Conservation (phyloP, 2,113 vertebrate genomes). For the Proteles cristata region DNA sequence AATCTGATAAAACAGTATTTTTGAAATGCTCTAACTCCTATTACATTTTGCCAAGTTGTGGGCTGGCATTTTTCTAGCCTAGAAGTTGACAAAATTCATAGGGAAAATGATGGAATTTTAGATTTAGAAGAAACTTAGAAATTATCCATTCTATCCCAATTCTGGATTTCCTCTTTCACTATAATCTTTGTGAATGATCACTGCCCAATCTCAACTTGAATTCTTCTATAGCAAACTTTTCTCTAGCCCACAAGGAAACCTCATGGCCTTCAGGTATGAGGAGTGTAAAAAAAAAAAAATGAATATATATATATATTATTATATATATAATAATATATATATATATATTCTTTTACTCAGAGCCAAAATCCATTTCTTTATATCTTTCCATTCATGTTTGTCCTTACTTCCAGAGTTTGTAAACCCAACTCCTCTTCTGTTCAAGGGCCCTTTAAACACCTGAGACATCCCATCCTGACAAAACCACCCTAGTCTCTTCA, state of each 20-base stretch:
- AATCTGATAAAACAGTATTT: neutral
- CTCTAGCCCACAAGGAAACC: neutral
- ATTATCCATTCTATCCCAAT: neutral
- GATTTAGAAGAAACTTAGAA: neutral
- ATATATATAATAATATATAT: too few relatives aligned
- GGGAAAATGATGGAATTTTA: neutral
- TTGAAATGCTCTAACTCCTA: slow-evolving; percentile 5
- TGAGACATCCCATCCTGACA: neutral
- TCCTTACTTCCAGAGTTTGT: neutral
- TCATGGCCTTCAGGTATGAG: neutral
- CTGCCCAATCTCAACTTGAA: neutral
- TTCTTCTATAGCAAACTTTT: neutral
- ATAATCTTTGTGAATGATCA: neutral
- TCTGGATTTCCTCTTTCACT: neutral
- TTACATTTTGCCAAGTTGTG: slow-evolving; percentile 12
- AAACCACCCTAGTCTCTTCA: neutral
- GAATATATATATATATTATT: too few relatives aligned
- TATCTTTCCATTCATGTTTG: neutral
- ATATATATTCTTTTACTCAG: neutral
- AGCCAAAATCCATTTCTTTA: neutral
- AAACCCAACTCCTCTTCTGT: neutral
- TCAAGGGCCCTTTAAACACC: neutral
- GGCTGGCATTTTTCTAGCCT: neutral
- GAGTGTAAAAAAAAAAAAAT: neutral
- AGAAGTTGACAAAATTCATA: neutral